phyloP scores from a whole-genome alignment of 2,797 vertebrate species.

The Hirundo rustica region DNA sequence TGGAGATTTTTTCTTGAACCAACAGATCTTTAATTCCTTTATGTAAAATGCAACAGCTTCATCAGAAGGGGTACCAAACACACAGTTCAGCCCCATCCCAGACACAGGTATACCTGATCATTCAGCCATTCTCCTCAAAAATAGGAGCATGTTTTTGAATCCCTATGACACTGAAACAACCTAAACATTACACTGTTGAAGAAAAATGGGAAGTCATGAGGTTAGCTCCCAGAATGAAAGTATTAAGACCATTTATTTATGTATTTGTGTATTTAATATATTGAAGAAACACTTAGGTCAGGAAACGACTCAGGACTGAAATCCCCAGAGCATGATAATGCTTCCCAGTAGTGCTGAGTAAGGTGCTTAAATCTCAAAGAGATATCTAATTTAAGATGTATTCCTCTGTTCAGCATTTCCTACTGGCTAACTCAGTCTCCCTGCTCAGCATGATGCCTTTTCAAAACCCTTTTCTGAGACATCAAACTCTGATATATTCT shows the following conservation, averaged over 20 bases:
- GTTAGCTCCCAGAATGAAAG: not conserved
- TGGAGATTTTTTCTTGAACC: not conserved
- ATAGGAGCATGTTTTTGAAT: not conserved
- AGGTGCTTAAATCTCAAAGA: not conserved
- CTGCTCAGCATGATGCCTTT: not conserved
- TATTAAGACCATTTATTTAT: not conserved
- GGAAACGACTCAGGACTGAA: not conserved
- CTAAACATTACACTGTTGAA: not conserved
- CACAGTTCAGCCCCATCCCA: not conserved
- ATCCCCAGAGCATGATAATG: not conserved
- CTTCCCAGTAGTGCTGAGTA: constrained; percentile 18
- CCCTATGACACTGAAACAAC: not conserved
- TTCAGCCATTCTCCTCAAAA: not conserved
- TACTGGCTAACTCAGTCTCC: not conserved
- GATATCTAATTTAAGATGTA: not conserved
- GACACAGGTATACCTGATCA: not conserved
- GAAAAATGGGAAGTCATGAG: not conserved
- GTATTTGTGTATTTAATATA: not conserved
- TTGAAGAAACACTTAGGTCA: not conserved
- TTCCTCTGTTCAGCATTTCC: constrained; percentile 23
- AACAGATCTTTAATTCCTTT: not conserved
- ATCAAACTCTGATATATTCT: not conserved
- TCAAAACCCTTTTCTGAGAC: not conserved
- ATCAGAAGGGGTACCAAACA: accelerated
- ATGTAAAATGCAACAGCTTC: not conserved